A percentile compares a stretch with the other conserved stretches of the same genome.
phyloP scores from a whole-genome alignment of 2,113 vertebrate genomes.

The Sphyrna mokarran region DNA sequence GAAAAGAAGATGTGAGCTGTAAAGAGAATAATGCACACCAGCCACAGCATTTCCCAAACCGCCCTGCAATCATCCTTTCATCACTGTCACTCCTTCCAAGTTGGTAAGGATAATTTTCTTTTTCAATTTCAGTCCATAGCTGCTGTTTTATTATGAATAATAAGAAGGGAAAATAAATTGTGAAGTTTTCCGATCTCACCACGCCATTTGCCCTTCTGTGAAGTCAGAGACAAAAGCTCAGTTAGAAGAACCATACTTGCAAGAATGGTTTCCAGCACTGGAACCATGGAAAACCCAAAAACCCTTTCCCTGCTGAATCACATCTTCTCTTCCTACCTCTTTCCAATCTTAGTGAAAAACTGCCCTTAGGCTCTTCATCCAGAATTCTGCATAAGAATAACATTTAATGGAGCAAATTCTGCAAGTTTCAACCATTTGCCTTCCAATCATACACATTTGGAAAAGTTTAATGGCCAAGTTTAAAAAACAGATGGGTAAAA shows the following conservation, averaged over 20 bases:
- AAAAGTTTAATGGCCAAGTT: background rate
- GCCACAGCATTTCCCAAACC: background rate
- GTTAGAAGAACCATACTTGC: background rate
- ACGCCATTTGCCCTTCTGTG: background rate
- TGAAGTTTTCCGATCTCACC: background rate
- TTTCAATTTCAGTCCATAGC: background rate
- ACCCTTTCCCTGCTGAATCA: background rate
- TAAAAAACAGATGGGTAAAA: background rate
- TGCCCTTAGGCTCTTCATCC: background rate
- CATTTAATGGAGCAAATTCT: background rate
- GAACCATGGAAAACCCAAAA: background rate
- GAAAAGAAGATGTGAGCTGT: constrained; percentile 2
- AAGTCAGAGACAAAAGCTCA: background rate
- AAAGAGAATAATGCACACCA: background rate
- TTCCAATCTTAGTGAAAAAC: background rate
- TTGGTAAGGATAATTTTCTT: background rate
- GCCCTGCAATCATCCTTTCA: background rate
- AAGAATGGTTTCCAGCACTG: background rate
- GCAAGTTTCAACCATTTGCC: background rate
- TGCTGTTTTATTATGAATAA: background rate
- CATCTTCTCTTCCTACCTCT: background rate
- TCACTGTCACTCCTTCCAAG: background rate
- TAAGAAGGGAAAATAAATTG: background rate
- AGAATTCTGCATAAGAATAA: background rate
- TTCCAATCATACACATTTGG: background rate